A percentile compares a stretch with the other conserved stretches of the same genome.
Evolutionary conservation across 2,113 vertebrate genomes (phyloP).

Genomic region (Dunckerocampus dactyliophorus): DNA sequence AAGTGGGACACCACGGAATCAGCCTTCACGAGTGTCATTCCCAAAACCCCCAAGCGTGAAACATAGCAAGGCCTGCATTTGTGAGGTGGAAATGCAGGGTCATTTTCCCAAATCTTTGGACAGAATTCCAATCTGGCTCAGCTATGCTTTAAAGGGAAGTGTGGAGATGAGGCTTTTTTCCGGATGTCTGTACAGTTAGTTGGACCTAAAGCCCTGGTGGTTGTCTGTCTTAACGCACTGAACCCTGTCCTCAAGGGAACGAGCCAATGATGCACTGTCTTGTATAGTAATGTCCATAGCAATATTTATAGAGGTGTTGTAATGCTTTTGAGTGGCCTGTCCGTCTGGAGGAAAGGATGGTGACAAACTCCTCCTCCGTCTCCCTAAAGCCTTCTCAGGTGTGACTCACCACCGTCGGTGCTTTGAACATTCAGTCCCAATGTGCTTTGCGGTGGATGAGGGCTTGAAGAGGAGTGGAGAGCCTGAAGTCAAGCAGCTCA

Average conservation of each 20-base stretch:
- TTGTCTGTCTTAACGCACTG: conserved; percentile 69
- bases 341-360: conserved; percentile 40
- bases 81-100: conserved; percentile 15
- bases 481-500: conserved; percentile 51
- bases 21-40: conserved; percentile 34
- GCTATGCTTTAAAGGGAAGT: conserved; percentile 38
- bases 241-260: conserved; percentile 64
- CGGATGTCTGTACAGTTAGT: conserved; percentile 53
- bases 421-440: conserved; percentile 51
- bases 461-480: conserved; percentile 34
- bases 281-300: conserved; percentile 78
- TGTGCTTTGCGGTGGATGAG: conserved; percentile 56
- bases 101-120: conserved; percentile 38
- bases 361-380: conserved; percentile 43
- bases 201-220: conserved; percentile 66
- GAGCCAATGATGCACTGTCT: conserved; percentile 79
- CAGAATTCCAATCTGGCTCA: conserved; percentile 36
- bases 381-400: conserved; percentile 65
- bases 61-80: conserved; percentile 16
- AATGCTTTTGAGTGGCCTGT: conserved; percentile 62
- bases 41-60: conserved; percentile 14
- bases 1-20: conserved; percentile 24
- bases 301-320: conserved; percentile 79
- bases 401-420: conserved; percentile 40
- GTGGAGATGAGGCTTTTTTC: conserved; percentile 31